Conservation (phyloP, 2,888 invertebrate genomes). For the Caenorhabditis sp. region DNA sequence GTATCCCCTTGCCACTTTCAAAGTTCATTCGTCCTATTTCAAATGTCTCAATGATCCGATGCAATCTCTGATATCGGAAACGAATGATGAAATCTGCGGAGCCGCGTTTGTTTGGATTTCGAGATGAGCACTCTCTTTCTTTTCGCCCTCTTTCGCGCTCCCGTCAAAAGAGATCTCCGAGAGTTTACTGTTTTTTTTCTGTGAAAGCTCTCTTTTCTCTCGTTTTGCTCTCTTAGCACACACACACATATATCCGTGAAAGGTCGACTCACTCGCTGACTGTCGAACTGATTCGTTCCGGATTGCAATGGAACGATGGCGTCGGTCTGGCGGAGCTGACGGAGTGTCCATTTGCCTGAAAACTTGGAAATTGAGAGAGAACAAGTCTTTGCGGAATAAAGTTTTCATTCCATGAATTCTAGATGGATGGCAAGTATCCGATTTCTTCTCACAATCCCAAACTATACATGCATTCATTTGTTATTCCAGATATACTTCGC, state of each 20-base stretch:
- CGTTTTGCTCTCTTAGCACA: slow-evolving; percentile 32
- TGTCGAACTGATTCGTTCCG: slow-evolving; percentile 77
- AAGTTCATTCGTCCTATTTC: neutral
- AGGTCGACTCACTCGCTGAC: slow-evolving; percentile 69
- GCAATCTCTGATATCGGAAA: neutral
- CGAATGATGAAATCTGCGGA: neutral
- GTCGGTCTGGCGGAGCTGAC: slow-evolving; percentile 74
- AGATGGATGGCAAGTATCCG: neutral
- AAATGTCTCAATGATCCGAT: neutral
- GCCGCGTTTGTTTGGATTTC: slow-evolving; percentile 44
- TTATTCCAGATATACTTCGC: too few species aligned
- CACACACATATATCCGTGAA: slow-evolving; percentile 4
- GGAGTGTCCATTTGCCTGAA: slow-evolving; percentile 67
- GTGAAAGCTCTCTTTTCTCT: slow-evolving; percentile 4
- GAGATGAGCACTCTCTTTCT: slow-evolving; percentile 13
- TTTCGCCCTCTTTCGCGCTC: slow-evolving; percentile 1
- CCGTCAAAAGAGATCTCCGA: slow-evolving; percentile 8
- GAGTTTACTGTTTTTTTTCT: slow-evolving; percentile 36
- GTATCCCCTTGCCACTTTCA: too few species aligned
- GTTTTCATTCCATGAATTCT: too few species aligned
- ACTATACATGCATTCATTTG: too few species aligned
- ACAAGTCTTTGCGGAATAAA: too few species aligned
- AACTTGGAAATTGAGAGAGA: neutral
- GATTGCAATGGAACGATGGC: slow-evolving; percentile 77
- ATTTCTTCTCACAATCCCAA: slow-evolving; percentile 13